phyloP scores from a whole-genome alignment of 1,140 invertebrate species.

The Drosophila sproati region DNA sequence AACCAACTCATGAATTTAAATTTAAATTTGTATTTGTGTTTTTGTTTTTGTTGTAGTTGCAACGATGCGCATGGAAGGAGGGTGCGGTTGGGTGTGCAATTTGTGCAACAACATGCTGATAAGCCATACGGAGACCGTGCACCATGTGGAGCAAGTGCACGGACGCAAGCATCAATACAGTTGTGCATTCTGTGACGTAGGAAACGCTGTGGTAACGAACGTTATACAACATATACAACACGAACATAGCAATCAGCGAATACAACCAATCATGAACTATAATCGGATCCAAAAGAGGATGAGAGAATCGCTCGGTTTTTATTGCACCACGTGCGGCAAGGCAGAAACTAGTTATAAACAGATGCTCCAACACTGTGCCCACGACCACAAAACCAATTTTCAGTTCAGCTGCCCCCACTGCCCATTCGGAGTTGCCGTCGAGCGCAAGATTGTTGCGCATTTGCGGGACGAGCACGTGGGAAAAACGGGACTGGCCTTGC shows the following conservation, averaged over 20 bases:
- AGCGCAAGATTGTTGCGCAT: slow-evolving; percentile 32
- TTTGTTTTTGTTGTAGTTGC: not conserved
- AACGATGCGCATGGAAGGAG: not conserved
- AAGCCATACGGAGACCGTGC: not conserved
- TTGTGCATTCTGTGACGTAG: slow-evolving; percentile 33
- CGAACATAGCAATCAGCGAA: slow-evolving; percentile 5
- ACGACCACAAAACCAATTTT: slow-evolving; percentile 8
- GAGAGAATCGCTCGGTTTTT: slow-evolving; percentile 45
- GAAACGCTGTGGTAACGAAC: not conserved
- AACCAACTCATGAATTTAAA: not conserved
- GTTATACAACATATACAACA: slow-evolving; percentile 34
- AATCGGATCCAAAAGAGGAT: slow-evolving; percentile 15
- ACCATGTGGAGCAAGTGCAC: slow-evolving; percentile 29
- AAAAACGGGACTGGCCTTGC: slow-evolving; percentile 5
- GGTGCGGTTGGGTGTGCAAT: slow-evolving; percentile 35
- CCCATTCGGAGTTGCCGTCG: not conserved
- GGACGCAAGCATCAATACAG: slow-evolving; percentile 15
- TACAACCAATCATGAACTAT: slow-evolving; percentile 42
- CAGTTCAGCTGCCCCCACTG: slow-evolving; percentile 55
- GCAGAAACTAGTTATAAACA: not conserved
- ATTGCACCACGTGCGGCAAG: slow-evolving; percentile 38
- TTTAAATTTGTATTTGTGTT: not conserved
- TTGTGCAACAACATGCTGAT: slow-evolving; percentile 20
- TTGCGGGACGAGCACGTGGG: slow-evolving; percentile 6
- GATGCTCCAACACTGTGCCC: slow-evolving; percentile 37